Percentiles rank a stretch among this genome's conserved stretches.
phyloP scores from a whole-genome alignment of 2,888 invertebrate genomes.

The Alviniconcha strummeri region DNA sequence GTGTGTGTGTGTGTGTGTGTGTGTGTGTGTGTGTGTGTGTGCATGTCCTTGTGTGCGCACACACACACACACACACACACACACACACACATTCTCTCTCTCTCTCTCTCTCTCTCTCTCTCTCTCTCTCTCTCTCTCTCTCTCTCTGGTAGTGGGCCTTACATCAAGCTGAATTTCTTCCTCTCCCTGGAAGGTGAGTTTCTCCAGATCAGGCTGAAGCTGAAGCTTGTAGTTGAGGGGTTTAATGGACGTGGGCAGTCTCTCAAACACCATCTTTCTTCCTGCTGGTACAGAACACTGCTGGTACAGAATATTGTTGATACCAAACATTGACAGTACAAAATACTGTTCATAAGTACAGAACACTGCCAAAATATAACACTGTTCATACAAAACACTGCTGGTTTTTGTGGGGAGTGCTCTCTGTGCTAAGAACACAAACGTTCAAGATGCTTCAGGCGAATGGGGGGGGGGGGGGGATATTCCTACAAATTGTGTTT shows the following conservation, averaged over 20 bases:
- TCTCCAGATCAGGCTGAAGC: conserved; percentile 88
- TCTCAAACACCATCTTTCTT: conserved; percentile 75
- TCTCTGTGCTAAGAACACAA: too few species aligned
- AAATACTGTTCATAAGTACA: too few species aligned
- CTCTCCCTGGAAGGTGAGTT: conserved; percentile 89
- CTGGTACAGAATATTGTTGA: neutral
- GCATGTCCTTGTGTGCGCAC: neutral
- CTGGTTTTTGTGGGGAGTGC: too few species aligned
- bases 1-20: neutral
- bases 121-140: too few species aligned
- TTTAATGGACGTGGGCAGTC: conserved; percentile 86
- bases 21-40: neutral
- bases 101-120: too few species aligned
- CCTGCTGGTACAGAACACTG: neutral
- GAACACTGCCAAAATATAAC: too few species aligned
- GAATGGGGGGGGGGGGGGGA: too few species aligned
- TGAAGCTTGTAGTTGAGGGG: conserved; percentile 91
- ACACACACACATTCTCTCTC: neutral
- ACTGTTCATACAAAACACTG: too few species aligned
- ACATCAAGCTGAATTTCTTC: conserved; percentile 90
- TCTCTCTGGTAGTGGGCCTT: conserved; percentile 70
- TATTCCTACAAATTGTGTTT: too few species aligned
- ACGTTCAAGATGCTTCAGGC: too few species aligned
- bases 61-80: neutral
- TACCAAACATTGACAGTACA: neutral